Evolutionary conservation across 1,140 invertebrate genomes (phyloP).

Genomic region (Cydia splendana): DNA sequence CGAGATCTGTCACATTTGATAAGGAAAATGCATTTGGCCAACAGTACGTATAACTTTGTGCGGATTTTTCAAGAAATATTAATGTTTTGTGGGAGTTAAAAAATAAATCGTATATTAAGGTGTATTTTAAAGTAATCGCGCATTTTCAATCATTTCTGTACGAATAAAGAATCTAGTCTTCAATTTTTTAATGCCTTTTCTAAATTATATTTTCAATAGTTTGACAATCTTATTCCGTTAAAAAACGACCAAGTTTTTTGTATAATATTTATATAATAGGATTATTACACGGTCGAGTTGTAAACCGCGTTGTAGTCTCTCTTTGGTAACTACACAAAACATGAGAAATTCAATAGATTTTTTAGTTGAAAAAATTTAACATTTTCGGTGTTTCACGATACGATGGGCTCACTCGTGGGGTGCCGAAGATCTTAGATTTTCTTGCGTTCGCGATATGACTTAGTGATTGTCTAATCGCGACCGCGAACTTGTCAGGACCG

Average conservation of each 20-base stretch:
- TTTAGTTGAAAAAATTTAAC: slow-evolving; percentile 48
- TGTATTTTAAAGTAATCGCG: slow-evolving; percentile 19
- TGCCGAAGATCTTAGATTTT: slow-evolving; percentile 56
- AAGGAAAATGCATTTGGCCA: neutral
- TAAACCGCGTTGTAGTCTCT: slow-evolving; percentile 38
- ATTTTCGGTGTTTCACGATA: slow-evolving; percentile 47
- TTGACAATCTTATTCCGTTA: slow-evolving; percentile 36
- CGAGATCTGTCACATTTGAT: neutral
- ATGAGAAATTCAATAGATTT: neutral
- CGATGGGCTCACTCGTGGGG: slow-evolving; percentile 65
- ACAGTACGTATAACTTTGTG: neutral
- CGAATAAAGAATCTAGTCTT: slow-evolving; percentile 30
- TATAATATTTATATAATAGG: slow-evolving; percentile 53
- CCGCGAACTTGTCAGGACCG: slow-evolving; percentile 48
- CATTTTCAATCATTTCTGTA: slow-evolving; percentile 18
- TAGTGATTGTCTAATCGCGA: slow-evolving; percentile 39
- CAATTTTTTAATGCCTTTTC: slow-evolving; percentile 21
- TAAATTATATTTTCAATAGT: neutral
- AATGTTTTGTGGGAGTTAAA: slow-evolving; percentile 9
- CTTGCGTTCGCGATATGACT: slow-evolving; percentile 35
- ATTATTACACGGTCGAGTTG: slow-evolving; percentile 23
- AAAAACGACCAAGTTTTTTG: slow-evolving; percentile 52
- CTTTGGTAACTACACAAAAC: slow-evolving; percentile 32
- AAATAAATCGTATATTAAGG: slow-evolving; percentile 13
- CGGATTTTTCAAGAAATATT: slow-evolving; percentile 3